Conservation (phyloP, 2,888 invertebrate genomes). For the Cephus nigrinus region DNA sequence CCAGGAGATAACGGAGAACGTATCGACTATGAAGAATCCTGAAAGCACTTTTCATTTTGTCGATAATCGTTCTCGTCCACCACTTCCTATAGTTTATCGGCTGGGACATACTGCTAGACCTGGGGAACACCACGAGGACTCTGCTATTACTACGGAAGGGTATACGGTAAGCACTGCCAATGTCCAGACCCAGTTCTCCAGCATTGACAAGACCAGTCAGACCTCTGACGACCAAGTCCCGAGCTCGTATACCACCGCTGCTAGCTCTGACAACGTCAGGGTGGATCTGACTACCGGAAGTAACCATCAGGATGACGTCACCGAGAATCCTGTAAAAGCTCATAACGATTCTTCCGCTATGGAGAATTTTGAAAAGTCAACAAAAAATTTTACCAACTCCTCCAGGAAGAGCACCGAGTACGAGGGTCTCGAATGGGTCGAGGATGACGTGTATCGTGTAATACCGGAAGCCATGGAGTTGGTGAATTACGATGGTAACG, state of each 20-base stretch:
- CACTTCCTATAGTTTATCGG: conserved; percentile 38
- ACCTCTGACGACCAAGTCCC: neutral
- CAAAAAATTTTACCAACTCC: neutral
- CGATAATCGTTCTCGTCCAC: conserved; percentile 15
- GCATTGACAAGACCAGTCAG: neutral
- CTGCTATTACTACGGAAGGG: neutral
- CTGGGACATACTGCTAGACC: conserved; percentile 19
- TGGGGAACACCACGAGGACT: neutral
- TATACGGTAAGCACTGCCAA: neutral
- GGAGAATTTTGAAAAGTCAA: neutral
- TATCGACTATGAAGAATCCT: conserved; percentile 21
- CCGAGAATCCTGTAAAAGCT: neutral
- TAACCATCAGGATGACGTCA: neutral
- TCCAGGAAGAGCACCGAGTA: conserved; percentile 37
- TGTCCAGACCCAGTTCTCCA: neutral
- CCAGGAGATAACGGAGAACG: neutral
- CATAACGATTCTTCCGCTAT: neutral
- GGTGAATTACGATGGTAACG: conserved; percentile 40
- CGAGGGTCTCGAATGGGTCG: conserved; percentile 61
- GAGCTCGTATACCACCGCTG: neutral
- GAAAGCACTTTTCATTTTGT: conserved; percentile 40
- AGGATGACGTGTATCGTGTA: conserved; percentile 61
- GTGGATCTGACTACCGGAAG: neutral
- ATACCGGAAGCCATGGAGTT: conserved; percentile 52
- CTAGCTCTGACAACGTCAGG: neutral